These are phyloP conservation scores for Cartodere bifasciata DNA, from an alignment of 2,888 invertebrate genomes.

Conservation along the genomic window DNA sequence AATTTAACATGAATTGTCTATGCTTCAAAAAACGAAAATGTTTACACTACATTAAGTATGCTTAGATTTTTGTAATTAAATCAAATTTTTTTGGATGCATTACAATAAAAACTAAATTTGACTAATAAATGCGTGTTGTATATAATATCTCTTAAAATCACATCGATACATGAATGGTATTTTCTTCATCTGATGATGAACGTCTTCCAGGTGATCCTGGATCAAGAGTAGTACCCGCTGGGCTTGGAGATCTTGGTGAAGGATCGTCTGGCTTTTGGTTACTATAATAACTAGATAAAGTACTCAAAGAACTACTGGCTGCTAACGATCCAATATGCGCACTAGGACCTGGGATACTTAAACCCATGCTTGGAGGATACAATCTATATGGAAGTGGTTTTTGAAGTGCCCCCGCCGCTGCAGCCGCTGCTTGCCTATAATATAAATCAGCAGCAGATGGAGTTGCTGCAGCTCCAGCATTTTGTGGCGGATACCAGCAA, in stretches of 20 bases:
- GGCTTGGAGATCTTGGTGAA: conserved; percentile 35
- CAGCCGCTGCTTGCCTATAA: conserved; percentile 69
- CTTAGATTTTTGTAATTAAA: no score
- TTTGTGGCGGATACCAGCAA: conserved; percentile 47
- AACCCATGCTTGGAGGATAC: conserved; percentile 46
- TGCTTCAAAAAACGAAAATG: no score
- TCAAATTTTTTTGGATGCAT: no score
- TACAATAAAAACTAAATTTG: no score
- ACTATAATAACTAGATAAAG: conserved; percentile 44
- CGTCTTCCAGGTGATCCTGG: conserved; percentile 38
- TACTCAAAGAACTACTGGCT: conserved; percentile 51
- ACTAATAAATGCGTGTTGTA: no score
- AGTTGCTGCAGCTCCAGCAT: conserved; percentile 43
- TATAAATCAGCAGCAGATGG: conserved; percentile 63
- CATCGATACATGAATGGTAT: conserved; percentile 52
- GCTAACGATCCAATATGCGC: conserved; percentile 54
- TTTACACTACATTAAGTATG: no score
- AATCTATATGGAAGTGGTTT: conserved; percentile 75
- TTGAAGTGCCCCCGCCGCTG: conserved; percentile 61
- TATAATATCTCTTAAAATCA: no score
- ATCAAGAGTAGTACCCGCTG: conserved; percentile 44
- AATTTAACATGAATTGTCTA: no score
- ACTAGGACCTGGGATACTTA: conserved; percentile 54
- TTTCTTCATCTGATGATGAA: conserved; percentile 45
- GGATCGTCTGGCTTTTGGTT: conserved; percentile 41